Base-by-base conservation (phyloP, 1,140 invertebrate genomes). In the Panagrolaimus sp. region DNA sequence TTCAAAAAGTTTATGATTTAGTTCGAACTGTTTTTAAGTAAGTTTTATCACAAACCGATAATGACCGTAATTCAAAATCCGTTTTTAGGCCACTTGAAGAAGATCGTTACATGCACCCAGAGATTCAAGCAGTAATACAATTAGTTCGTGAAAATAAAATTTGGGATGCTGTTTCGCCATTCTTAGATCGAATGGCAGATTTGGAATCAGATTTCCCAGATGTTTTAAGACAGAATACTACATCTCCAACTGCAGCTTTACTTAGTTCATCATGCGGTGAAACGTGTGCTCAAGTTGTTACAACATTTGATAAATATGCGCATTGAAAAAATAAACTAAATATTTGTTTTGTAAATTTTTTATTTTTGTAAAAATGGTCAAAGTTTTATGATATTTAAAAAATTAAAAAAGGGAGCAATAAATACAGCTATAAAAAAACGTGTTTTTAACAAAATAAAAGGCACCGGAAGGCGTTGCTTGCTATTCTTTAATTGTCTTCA, bases 1-100 rank as follows among this genome's bases (percentile, higher is more conserved):
- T 90, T 44, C 89, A 90, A 79, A 88, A 88, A 72, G 88, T 90
- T 20, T 88, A 89, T 76, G 85, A 85, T 62, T 82, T 88, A 1
- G 89, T 90, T n/a, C 83, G 89, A 27, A 75, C 65, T 43, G 78
- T 81, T 31, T 70, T 74, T 9, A 67, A 79, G 78, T 80, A 68
- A 69, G 78, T 71, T 20, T 42, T 48, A 13, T 8, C 65, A 14
- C n/a, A 64, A 65, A 44, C 38, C 9, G 23, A n/a, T 13, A 1
- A 23, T n/a, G n/a, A n/a, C n/a, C n/a, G n/a, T n/a, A 42, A 66
- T 51, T 31, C 23, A 57, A 13, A 42, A n/a, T 27, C 23, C 13
- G 9, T 0, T 69, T 79, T 67, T 44, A 79, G 78, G 46, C 67
- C 80, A 5, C 64, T 81, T 16, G 78, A 77, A 64, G 72, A 80